These are phyloP conservation scores for Brienomyrus longianalis DNA, from an alignment of 2,113 vertebrate genomes.

Conservation along the genomic window DNA sequence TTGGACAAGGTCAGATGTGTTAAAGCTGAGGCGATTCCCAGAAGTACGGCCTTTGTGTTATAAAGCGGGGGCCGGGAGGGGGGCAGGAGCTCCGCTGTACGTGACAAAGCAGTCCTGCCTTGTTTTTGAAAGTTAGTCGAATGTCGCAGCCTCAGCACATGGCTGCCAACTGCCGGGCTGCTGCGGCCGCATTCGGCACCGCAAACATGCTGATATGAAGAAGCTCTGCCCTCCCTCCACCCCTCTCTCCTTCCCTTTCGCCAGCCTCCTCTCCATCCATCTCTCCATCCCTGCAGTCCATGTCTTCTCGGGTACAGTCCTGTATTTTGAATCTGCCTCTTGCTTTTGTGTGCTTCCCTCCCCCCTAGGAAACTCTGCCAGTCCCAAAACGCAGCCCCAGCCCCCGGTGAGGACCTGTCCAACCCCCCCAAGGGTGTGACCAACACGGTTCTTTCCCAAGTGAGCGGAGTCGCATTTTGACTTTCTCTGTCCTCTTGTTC, in stretches of 20 bases:
- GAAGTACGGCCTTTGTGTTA: background rate
- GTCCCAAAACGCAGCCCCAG: constrained; percentile 55
- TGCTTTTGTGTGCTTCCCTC: background rate
- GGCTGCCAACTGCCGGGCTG: background rate
- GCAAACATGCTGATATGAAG: background rate
- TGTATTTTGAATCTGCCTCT: background rate
- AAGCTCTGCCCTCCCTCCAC: background rate
- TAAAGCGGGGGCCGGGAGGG: background rate
- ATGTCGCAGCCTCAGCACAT: background rate
- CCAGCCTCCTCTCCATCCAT: no score
- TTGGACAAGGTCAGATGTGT: background rate
- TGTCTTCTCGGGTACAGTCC: background rate
- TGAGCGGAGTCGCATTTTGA: constrained; percentile 23
- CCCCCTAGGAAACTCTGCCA: constrained; percentile 73
- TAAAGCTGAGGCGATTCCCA: background rate
- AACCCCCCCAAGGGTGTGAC: constrained; percentile 69
- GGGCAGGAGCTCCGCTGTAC: background rate
- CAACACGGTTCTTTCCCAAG: constrained; percentile 74
- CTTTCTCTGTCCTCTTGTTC: background rate
- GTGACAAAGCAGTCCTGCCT: background rate
- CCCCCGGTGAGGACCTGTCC: constrained; percentile 60
- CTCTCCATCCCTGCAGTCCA: background rate
- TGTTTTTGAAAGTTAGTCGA: background rate
- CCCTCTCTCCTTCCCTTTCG: no score
- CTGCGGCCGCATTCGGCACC: background rate